Percentiles rank a stretch among this genome's conserved stretches.
Conservation (phyloP, 2,113 vertebrate genomes). For the Recurvirostra avosetta region DNA sequence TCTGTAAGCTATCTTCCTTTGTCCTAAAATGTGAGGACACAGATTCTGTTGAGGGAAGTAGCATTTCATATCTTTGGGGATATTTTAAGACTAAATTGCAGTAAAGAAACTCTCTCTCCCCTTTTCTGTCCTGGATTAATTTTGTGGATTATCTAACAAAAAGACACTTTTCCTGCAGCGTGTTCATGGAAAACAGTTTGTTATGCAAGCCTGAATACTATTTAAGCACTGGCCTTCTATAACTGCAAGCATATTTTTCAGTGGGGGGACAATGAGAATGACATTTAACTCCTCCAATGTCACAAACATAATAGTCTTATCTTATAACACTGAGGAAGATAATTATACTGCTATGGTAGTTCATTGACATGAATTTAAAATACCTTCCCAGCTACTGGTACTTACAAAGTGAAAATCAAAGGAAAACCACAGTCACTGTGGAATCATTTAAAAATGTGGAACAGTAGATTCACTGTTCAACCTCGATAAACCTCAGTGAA, state of each 20-base stretch:
- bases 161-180: not conserved
- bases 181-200: not conserved
- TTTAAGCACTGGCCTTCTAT: not conserved
- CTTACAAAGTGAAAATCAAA: not conserved
- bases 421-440: not conserved
- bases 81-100: not conserved
- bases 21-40: not conserved
- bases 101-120: not conserved
- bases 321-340: not conserved
- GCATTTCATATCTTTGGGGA: not conserved
- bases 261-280: not conserved
- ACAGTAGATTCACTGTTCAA: not conserved
- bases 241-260: not conserved
- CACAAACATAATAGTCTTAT: not conserved
- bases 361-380: not conserved
- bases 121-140: not conserved
- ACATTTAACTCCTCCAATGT: not conserved
- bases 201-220: not conserved
- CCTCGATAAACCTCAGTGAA: not conserved
- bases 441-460: not conserved
- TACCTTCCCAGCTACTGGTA: not conserved
- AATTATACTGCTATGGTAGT: not conserved
- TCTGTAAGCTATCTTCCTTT: not conserved
- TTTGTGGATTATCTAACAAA: slow-evolving; percentile 18
- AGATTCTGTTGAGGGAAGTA: not conserved